Conservation (phyloP, 1,140 invertebrate genomes). For the Drosophila pallidifrons region DNA sequence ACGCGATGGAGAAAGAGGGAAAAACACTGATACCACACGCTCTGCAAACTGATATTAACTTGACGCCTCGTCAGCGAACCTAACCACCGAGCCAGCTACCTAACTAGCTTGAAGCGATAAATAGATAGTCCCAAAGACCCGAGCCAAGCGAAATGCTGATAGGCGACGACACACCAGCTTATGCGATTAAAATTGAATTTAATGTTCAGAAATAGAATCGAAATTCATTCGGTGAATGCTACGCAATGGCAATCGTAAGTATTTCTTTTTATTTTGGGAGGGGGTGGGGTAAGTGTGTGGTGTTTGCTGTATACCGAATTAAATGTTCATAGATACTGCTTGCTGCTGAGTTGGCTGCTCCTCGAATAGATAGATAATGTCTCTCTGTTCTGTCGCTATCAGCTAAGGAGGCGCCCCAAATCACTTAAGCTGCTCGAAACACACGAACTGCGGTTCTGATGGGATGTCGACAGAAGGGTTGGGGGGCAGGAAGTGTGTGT, state of each 20-base stretch:
- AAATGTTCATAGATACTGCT: conserved; percentile 70
- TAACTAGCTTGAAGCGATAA: no score
- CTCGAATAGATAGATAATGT: conserved; percentile 73
- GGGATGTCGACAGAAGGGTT: neutral
- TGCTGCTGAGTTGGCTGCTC: conserved; percentile 1
- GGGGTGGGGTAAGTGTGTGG: neutral
- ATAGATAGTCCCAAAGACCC: conserved; percentile 68
- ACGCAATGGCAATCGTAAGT: conserved; percentile 28
- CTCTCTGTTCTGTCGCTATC: conserved; percentile 57
- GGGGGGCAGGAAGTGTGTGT: conserved; percentile 3
- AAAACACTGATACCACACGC: conserved; percentile 32
- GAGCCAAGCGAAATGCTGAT: conserved; percentile 34
- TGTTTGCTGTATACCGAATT: conserved; percentile 46
- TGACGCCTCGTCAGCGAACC: conserved; percentile 26
- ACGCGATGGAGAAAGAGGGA: neutral
- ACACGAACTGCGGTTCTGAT: conserved; percentile 14
- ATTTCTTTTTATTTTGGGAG: neutral
- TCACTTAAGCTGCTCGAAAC: conserved; percentile 76
- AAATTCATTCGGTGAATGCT: conserved; percentile 35
- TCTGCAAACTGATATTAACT: conserved; percentile 60
- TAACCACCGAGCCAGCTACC: neutral
- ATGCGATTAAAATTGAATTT: conserved; percentile 83
- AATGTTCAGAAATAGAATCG: conserved; percentile 69
- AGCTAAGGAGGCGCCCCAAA: conserved; percentile 82
- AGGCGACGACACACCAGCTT: conserved; percentile 73